Conservation (phyloP, 2,888 invertebrate genomes). For the Hypselothyrea guttata region DNA sequence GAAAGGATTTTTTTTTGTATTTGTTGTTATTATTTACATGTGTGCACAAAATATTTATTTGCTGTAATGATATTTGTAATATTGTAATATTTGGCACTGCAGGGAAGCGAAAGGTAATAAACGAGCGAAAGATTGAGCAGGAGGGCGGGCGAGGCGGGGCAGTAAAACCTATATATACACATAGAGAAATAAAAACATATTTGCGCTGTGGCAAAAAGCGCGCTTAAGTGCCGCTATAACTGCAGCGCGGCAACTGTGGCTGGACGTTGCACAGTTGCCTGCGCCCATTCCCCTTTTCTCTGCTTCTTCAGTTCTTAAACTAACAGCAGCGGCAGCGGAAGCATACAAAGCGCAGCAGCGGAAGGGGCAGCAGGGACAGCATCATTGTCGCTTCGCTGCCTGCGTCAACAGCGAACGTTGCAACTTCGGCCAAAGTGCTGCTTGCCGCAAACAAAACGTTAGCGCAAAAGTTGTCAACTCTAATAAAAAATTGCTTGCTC, state of each 20-base stretch:
- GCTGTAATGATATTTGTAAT: too few relatives aligned
- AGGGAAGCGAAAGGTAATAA: too few relatives aligned
- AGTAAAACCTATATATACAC: background rate
- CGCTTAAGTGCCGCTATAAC: conserved; percentile 75
- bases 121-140: background rate
- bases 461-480: conserved; percentile 47
- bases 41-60: too few relatives aligned
- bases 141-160: background rate
- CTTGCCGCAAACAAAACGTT: conserved; percentile 54
- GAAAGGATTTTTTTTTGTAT: too few relatives aligned
- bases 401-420: conserved; percentile 46
- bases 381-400: conserved; percentile 72
- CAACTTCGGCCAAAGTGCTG: conserved; percentile 16
- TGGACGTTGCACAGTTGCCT: conserved; percentile 1
- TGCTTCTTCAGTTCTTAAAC: conserved; percentile 35
- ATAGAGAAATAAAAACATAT: conserved; percentile 48
- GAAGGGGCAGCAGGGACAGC: conserved; percentile 34
- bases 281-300: conserved; percentile 12
- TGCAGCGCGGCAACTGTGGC: conserved; percentile 54
- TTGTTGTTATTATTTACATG: too few relatives aligned
- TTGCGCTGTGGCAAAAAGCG: conserved; percentile 59
- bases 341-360: conserved; percentile 65
- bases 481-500: conserved; percentile 65
- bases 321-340: conserved; percentile 75
- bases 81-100: too few relatives aligned